Base-by-base conservation (phyloP, 2,888 invertebrate species). In the Aporophyla nigra region DNA sequence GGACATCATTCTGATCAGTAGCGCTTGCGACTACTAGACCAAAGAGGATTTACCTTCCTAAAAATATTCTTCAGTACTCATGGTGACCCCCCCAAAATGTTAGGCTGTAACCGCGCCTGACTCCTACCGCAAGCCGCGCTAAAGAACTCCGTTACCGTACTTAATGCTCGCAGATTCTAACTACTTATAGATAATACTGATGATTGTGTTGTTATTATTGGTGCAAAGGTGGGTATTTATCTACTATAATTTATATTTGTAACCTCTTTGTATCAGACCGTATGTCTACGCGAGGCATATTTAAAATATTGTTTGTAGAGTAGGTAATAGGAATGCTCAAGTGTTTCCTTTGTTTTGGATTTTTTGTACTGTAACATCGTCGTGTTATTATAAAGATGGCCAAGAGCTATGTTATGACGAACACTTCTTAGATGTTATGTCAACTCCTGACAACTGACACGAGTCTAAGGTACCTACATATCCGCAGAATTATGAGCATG, bases 261-360 rank as follows among this genome's bases (percentile, higher is more conserved):
- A 63, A 16, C n/a, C 19, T 19, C 16, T n/a, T n/a, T 63, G 24
- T 46, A 43, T 43, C 43, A 19, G 63, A 63, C 6, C 3, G 12
- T 43, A 16, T 43, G n/a, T n/a, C n/a, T n/a, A 43, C 43, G 16
- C 16, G 40, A 46, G 6, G 46, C 46, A 46, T 19, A 65, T 65
- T 65, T 5, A 63, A 46, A 46, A 4, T 24, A 63, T 46, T 68
- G 40, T 21, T 68, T 24, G 2, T 54, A 61, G 33, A 33, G 33
- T 19, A 46, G n/a, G 16, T 49, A 16, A 27, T 33, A 33, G n/a
- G 5, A 61, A 21, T 27, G 27, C 16, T 4, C 5, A 46, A 71
- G n/a, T 69, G 21, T 16, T 70, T 16, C 40, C 43, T 54, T 72
- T 70, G 27, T 70, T 72, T 43, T 19, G 14, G 12, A 40, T 43